These are phyloP conservation scores for Darwinula stevensoni DNA, from an alignment of 2,888 invertebrate genomes.

Conservation along the genomic window DNA sequence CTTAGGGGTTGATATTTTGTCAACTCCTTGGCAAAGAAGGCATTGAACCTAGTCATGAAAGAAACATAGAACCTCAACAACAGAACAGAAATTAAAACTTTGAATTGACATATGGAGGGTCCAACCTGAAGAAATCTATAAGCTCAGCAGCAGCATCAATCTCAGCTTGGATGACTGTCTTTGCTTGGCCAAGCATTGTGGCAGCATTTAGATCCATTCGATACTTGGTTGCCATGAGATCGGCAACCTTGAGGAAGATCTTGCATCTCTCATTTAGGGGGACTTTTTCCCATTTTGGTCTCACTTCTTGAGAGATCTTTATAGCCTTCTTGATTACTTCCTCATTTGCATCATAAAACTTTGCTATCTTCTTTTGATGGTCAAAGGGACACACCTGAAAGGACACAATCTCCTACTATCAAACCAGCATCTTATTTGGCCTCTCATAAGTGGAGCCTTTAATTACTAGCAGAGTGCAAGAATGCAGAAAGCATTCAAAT, in stretches of 20 bases:
- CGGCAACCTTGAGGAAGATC: constrained; percentile 42
- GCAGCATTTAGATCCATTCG: constrained; percentile 69
- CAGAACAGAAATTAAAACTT: too few species aligned
- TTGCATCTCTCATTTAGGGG: constrained; percentile 47
- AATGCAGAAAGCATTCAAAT: too few species aligned
- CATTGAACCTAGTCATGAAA: constrained; percentile 42
- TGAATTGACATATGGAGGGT: too few species aligned
- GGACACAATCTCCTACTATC: too few species aligned
- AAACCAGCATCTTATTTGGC: too few species aligned
- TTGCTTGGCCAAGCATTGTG: constrained; percentile 84
- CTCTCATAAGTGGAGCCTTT: too few species aligned
- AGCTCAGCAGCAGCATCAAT: constrained; percentile 87
- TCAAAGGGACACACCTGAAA: constrained; percentile 63
- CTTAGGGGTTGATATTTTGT: constrained; percentile 74
- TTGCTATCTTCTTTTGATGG: constrained; percentile 56
- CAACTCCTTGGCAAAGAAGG: constrained; percentile 50
- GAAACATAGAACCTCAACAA: too few species aligned
- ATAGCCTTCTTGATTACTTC: constrained; percentile 56
- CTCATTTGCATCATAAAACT: constrained; percentile 64
- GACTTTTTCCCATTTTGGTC: constrained; percentile 60
- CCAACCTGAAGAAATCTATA: constrained; percentile 89
- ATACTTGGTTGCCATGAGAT: constrained; percentile 60
- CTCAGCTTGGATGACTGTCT: constrained; percentile 87
- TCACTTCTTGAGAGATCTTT: constrained; percentile 38
- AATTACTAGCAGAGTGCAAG: too few species aligned